These are phyloP conservation scores for Cheracebus regulus DNA, from an alignment of 2,797 vertebrate species.

Conservation along the genomic window DNA sequence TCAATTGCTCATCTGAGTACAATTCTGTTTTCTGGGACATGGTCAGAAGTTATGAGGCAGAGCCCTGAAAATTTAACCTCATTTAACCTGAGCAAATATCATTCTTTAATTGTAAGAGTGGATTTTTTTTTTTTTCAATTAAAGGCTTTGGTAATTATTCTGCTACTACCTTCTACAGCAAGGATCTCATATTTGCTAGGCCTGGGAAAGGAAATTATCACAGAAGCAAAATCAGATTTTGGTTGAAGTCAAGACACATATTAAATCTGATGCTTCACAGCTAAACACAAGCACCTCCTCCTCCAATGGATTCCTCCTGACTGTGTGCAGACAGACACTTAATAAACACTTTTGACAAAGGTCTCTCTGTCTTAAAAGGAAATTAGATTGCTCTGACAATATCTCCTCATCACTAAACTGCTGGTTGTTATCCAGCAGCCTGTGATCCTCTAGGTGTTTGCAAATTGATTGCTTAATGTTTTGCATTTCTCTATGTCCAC, in stretches of 20 bases:
- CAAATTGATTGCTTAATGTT: slow-evolving; percentile 62
- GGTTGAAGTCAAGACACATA: slow-evolving; percentile 66
- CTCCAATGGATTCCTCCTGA: not conserved
- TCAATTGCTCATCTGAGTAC: not conserved
- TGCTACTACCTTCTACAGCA: not conserved
- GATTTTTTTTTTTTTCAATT: not conserved
- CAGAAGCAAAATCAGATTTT: slow-evolving; percentile 70
- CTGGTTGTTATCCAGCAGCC: slow-evolving; percentile 51
- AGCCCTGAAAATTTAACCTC: not conserved
- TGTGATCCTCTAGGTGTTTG: slow-evolving; percentile 65
- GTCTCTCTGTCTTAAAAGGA: slow-evolving; percentile 71
- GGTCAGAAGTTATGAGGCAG: not conserved
- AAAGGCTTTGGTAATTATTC: slow-evolving; percentile 51
- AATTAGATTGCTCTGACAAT: slow-evolving; percentile 71
- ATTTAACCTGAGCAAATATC: not conserved
- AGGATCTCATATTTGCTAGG: slow-evolving; percentile 54
- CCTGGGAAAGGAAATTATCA: slow-evolving; percentile 70
- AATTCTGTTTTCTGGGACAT: not conserved
- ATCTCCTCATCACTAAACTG: slow-evolving; percentile 60
- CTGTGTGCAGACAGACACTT: slow-evolving; percentile 54
- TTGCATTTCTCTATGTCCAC: slow-evolving; percentile 33
- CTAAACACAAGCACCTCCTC: not conserved
- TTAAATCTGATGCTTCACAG: slow-evolving; percentile 65
- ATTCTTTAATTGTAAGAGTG: not conserved
- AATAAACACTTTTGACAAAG: slow-evolving; percentile 63